These are phyloP conservation scores for Metopia argyrocephala DNA, from an alignment of 2,888 invertebrate species.

Conservation along the genomic window DNA sequence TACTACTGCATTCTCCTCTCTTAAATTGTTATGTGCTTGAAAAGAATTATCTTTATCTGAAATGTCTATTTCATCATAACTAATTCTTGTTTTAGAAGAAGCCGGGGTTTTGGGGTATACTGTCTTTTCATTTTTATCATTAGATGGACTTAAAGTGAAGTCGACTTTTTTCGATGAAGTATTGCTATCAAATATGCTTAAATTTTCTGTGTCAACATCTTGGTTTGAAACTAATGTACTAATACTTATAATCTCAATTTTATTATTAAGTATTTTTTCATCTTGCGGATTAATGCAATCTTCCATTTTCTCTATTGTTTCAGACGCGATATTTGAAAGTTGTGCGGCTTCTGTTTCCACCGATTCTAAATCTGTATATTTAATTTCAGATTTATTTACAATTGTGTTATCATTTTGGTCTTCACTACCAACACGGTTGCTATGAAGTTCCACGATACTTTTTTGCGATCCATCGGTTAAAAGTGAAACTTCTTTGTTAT, in stretches of 20 bases:
- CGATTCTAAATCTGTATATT: too few species aligned
- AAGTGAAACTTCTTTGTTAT: background rate
- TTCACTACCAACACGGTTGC: too few species aligned
- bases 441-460: background rate
- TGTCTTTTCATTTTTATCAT: conserved; percentile 62
- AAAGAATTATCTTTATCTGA: too few species aligned
- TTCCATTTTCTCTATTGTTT: background rate
- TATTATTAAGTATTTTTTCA: background rate
- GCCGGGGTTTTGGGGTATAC: conserved; percentile 72
- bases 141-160: conserved; percentile 64
- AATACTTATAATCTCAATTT: background rate
- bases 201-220: background rate
- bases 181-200: background rate
- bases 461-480: background rate
- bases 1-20: background rate
- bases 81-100: conserved; percentile 64
- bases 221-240: background rate
- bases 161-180: conserved; percentile 63
- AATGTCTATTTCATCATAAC: conserved; percentile 51
- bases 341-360: too few species aligned
- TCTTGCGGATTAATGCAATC: background rate
- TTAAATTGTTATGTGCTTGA: too few species aligned
- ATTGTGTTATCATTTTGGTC: too few species aligned
- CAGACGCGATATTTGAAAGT: too few species aligned
- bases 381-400: too few species aligned